Base-by-base conservation (phyloP, 2,113 vertebrate species). In the Rallus limicola region DNA sequence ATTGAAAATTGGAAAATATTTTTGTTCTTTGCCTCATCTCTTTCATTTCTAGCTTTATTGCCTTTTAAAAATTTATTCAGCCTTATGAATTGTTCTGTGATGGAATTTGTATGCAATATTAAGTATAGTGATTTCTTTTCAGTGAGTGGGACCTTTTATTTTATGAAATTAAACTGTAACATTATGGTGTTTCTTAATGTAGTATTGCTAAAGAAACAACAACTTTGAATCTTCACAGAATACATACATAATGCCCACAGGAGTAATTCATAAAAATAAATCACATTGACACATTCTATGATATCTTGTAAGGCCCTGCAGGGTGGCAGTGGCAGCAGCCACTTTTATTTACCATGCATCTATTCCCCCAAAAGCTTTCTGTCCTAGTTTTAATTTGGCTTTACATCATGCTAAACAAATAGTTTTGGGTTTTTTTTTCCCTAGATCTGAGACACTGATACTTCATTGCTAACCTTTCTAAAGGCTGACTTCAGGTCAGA, bases 281-380 rank as follows among this genome's bases (percentile, higher is more conserved):
- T 96, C 95, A 95, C 83, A 87, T n/a, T 95, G 96, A 96, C 94
- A 97, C 72, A 64, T 97, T 92, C 91, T 24, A 78, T 89, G 96
- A 14, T 93, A 78, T 93, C 67, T 87, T 64, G 26, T 71, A 85
- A 63, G 83, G 74, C 93, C 91, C 96, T 95, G 92, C 85, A 95
- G 93, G 88, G 67, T 95, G 78, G 56, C 85, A 88, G 80, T 84
- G 83, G 91, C 86, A 96, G 86, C 65, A 91, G 83, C 86, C 91
- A 89, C 94, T 89, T 95, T 67, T 84, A 89, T 92, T 96, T 97
- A 95, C 46, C 62, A 60, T 76, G 77, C 86, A 60, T 75, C 83
- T 95, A 48, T 92, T 87, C 31, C 59, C 91, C 89, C 53, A 87
- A 92, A 96, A 95, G 91, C 93, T 92, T 95, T 92, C 83, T 97